A percentile compares a stretch with the other conserved stretches of the same genome.
phyloP scores from a whole-genome alignment of 2,888 invertebrate species.

The Parnassius glacialis region DNA sequence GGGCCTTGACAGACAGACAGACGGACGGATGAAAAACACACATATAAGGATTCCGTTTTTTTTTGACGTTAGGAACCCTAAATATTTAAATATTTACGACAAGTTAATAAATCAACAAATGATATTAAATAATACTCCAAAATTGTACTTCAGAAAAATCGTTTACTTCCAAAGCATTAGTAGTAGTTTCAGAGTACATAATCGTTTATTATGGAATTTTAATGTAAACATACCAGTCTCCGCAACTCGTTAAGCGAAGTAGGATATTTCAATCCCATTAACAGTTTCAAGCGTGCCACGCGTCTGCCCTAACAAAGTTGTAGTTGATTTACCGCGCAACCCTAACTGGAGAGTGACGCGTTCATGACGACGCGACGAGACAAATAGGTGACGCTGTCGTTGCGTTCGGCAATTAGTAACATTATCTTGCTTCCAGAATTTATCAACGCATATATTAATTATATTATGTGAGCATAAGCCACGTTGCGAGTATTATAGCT shows the following conservation, averaged over 20 bases:
- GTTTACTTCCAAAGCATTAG: too few relatives aligned
- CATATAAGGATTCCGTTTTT: too few relatives aligned
- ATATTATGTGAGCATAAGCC: not conserved
- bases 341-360: slow-evolving; percentile 10
- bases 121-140: too few relatives aligned
- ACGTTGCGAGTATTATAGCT: too few relatives aligned
- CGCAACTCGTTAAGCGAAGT: slow-evolving; percentile 33
- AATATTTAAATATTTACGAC: too few relatives aligned
- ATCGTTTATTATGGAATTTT: not conserved
- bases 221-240: slow-evolving; percentile 6
- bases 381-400: slow-evolving; percentile 18
- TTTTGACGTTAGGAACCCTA: too few relatives aligned
- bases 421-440: slow-evolving; percentile 3
- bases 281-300: slow-evolving; percentile 30
- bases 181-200: too few relatives aligned
- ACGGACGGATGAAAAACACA: too few relatives aligned
- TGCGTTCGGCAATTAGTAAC: slow-evolving; percentile 15
- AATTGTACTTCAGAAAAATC: too few relatives aligned
- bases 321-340: slow-evolving; percentile 19
- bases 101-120: too few relatives aligned
- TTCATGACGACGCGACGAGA: slow-evolving; percentile 12
- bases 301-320: slow-evolving; percentile 35
- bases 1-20: too few relatives aligned
- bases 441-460: slow-evolving; percentile 1
- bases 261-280: slow-evolving; percentile 52